Conservation (phyloP, 1,140 invertebrate species). For the Eufriesea mexicana region DNA sequence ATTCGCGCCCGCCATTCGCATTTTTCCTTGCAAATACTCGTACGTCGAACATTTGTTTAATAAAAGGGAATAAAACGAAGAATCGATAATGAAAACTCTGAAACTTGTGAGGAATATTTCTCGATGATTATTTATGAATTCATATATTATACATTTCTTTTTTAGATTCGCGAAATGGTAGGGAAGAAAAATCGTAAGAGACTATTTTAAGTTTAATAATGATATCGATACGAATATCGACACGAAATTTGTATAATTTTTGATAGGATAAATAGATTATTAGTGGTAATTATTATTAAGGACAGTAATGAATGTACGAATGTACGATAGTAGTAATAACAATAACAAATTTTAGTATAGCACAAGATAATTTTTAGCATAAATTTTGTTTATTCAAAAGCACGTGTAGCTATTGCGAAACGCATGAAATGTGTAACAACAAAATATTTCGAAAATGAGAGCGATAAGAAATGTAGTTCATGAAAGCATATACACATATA, state of each 20-base stretch:
- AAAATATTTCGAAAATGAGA: not conserved
- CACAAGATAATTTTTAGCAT: not conserved
- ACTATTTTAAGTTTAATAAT: no score
- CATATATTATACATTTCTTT: no score
- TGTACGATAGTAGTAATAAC: not conserved
- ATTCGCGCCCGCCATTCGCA: constrained; percentile 57
- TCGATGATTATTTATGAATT: no score
- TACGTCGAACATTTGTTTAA: not conserved
- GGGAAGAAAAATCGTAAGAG: no score
- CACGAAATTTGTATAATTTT: no score
- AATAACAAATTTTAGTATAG: not conserved
- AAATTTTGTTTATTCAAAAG: not conserved
- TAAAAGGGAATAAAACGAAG: not conserved
- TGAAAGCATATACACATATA: not conserved
- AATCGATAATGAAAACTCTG: not conserved
- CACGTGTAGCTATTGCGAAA: not conserved
- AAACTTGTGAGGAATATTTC: not conserved
- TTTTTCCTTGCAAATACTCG: not conserved
- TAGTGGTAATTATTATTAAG: no score
- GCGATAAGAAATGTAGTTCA: not conserved
- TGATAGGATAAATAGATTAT: no score
- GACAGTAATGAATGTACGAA: not conserved
- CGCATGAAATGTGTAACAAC: not conserved
- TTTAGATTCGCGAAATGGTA: no score
- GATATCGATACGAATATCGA: no score